Evolutionary conservation across 2,797 vertebrate genomes (phyloP).

Genomic region (Karalla daura): DNA sequence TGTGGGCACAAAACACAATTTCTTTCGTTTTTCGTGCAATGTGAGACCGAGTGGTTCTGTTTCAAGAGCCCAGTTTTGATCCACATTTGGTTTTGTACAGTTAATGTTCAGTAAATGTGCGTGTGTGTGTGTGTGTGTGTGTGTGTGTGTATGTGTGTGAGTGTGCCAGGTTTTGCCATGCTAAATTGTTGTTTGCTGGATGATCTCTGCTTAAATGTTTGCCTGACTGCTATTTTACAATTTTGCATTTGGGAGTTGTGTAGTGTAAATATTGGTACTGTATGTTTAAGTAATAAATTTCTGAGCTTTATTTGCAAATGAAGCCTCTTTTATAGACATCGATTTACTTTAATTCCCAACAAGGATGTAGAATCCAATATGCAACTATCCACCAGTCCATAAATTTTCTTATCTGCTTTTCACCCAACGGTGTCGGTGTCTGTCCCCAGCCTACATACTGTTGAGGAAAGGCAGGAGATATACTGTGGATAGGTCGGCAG

Average conservation of each 20-base stretch:
- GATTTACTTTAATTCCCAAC: not conserved
- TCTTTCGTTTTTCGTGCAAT: constrained; percentile 81
- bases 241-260: constrained; percentile 62
- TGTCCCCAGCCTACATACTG: too few relatives aligned
- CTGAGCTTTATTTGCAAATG: constrained; percentile 69
- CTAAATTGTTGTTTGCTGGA: constrained; percentile 65
- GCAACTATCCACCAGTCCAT: not conserved
- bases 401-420: too few relatives aligned
- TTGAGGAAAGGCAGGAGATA: too few relatives aligned
- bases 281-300: constrained; percentile 80
- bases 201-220: constrained; percentile 61
- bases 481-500: too few relatives aligned
- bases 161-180: constrained; percentile 70
- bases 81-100: constrained; percentile 78
- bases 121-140: not conserved
- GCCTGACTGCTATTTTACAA: constrained; percentile 53
- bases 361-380: not conserved
- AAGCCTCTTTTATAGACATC: not conserved
- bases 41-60: constrained; percentile 92
- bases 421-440: too few relatives aligned
- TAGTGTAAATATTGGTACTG: constrained; percentile 70
- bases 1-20: constrained; percentile 47
- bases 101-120: constrained; percentile 69
- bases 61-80: constrained; percentile 93
- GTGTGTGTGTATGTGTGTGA: constrained; percentile 43